These are phyloP conservation scores for Hermatobates lingyangjiaoensis DNA, from an alignment of 1,140 invertebrate species.

Conservation along the genomic window DNA sequence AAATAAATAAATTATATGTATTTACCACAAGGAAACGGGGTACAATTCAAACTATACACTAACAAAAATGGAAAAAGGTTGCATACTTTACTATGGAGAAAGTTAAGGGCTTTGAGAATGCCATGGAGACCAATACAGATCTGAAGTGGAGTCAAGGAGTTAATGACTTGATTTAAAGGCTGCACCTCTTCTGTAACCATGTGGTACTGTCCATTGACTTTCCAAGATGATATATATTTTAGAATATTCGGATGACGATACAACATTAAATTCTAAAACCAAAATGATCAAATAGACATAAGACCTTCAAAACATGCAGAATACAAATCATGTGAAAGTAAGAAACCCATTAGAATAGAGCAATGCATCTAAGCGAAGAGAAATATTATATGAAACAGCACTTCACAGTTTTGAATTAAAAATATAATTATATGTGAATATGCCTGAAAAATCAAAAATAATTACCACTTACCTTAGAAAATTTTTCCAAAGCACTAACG, in stretches of 20 bases:
- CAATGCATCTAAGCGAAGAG: not conserved
- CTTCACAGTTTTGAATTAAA: not conserved
- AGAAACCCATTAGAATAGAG: no score
- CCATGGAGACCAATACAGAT: constrained; percentile 59
- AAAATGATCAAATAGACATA: constrained; percentile 1
- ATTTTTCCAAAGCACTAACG: constrained; percentile 46
- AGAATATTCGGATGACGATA: constrained; percentile 63
- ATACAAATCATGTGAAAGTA: not conserved
- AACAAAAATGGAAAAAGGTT: constrained; percentile 1
- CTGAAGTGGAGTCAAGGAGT: constrained; percentile 43
- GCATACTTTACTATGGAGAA: constrained; percentile 48
- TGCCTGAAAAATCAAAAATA: not conserved
- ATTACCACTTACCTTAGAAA: constrained; percentile 49
- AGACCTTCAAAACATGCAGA: not conserved
- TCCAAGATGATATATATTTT: constrained; percentile 59
- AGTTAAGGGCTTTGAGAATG: constrained; percentile 52
- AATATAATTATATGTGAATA: not conserved
- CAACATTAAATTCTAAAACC: constrained; percentile 57
- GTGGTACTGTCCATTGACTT: constrained; percentile 41
- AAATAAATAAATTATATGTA: no score
- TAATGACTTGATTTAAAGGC: constrained; percentile 42
- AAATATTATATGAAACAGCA: not conserved
- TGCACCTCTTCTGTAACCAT: constrained; percentile 56
- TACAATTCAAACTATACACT: no score
- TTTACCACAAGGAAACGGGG: no score